phyloP scores from a whole-genome alignment of 2,888 invertebrate species.

The Epinotia demarniana region DNA sequence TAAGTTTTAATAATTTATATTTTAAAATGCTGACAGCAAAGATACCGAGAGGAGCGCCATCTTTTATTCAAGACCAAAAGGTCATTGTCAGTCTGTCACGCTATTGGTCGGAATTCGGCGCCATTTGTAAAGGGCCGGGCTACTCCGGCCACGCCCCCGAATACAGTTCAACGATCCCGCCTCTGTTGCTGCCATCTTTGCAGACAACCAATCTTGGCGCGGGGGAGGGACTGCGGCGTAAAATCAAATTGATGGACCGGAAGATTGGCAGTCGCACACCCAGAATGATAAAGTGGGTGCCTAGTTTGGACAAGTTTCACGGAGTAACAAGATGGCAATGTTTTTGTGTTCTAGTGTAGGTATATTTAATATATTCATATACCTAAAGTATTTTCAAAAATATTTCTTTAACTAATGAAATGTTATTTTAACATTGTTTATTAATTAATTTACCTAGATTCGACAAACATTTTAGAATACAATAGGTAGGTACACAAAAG shows the following conservation, averaged over 20 bases:
- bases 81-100: slow-evolving; percentile 55
- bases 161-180: slow-evolving; percentile 64
- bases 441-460: too few species aligned
- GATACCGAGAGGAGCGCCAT: slow-evolving; percentile 24
- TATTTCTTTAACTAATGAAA: too few species aligned
- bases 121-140: slow-evolving; percentile 81
- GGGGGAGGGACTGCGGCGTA: slow-evolving; percentile 58
- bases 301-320: slow-evolving; percentile 14
- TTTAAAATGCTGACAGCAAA: slow-evolving; percentile 7
- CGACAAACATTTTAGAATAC: too few species aligned
- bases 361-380: not conserved
- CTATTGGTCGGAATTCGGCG: slow-evolving; percentile 77
- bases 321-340: slow-evolving; percentile 25
- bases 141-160: slow-evolving; percentile 68
- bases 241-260: slow-evolving; percentile 37
- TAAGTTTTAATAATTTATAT: not conserved
- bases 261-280: slow-evolving; percentile 25
- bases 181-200: slow-evolving; percentile 72
- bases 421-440: too few species aligned
- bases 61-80: slow-evolving; percentile 60
- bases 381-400: not conserved
- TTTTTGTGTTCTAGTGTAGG: not conserved
- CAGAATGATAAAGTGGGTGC: slow-evolving; percentile 20
- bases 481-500: too few species aligned
- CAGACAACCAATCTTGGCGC: slow-evolving; percentile 61